phyloP scores from a whole-genome alignment of 2,113 vertebrate species.

The Columba janthina region DNA sequence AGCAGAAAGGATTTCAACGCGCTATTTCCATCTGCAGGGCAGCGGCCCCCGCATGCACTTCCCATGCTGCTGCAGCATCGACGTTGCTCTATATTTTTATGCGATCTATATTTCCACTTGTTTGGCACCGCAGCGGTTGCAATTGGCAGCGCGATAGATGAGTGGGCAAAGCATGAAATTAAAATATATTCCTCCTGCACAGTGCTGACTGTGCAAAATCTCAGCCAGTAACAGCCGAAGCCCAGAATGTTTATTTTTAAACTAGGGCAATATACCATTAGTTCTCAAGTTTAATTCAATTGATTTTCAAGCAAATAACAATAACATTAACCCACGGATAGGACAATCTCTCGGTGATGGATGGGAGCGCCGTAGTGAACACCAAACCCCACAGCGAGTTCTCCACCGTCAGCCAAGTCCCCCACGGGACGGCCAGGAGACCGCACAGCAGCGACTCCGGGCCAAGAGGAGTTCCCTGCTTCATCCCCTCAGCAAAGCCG shows the following conservation, averaged over 20 bases:
- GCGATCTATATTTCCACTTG: background rate
- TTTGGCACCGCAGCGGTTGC: conserved; percentile 35
- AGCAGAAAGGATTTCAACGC: background rate
- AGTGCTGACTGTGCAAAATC: background rate
- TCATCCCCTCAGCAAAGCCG: conserved; percentile 7
- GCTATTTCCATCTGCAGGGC: conserved; percentile 2
- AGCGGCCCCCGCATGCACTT: background rate
- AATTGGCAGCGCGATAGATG: conserved; percentile 45
- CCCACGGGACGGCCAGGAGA: background rate
- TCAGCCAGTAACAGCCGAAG: background rate
- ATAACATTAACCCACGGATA: conserved; percentile 1
- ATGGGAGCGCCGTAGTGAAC: background rate
- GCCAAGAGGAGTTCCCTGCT: conserved; percentile 40
- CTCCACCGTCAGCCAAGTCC: background rate
- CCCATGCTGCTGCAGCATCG: background rate
- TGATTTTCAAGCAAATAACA: conserved; percentile 53
- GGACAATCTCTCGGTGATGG: background rate
- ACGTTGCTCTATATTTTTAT: background rate
- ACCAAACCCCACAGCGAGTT: background rate
- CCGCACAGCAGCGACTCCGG: background rate
- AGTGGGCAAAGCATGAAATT: conserved; percentile 51
- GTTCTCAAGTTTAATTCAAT: conserved; percentile 46
- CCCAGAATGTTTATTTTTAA: conserved; percentile 45
- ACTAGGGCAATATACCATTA: conserved; percentile 35
- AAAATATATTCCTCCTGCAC: conserved; percentile 15